Base-by-base conservation (phyloP, 2,888 invertebrate species). In the Coleophora deauratella region DNA sequence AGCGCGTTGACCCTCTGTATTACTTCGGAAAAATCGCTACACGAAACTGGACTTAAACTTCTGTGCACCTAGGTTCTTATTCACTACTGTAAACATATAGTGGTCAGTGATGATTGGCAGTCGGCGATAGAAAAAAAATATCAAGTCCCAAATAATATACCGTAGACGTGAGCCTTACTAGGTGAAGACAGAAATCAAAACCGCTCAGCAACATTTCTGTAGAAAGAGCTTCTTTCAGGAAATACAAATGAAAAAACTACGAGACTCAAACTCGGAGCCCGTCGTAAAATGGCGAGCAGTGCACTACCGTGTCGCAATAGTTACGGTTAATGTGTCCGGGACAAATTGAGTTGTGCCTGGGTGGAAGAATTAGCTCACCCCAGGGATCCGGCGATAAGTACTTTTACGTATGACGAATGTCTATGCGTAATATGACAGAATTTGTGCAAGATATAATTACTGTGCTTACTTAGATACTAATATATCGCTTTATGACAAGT, bases 301-400 rank as follows among this genome's bases (percentile, higher is more conserved):
- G 65, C 66, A 72, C 73, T 71, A 71, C 75, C 72, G 73, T 79
- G 75, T 72, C 74, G 72, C 70, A 71, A 71, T 76, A 75, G 80
- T 78, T 77, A 75, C 71, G 69, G 72, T 77, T 85, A 84, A 85
- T 84, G 84, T 72, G 78, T 67, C 72, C 72, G 57, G 74, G 73
- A 62, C 77, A 82, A 82, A 84, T 85, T 82, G 84, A 80, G 84
- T 84, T 80, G 77, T 62, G 74, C 71, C 71, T 64, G 67, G 67
- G 66, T 59, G 70, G 62, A 71, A 69, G 69, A 80, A 85, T 85
- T 84, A 84, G 79, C 61, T 66, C 43, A 56, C 82, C 77, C 78
- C 21, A 8, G 79, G 72, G 81, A 68, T 38, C 42, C 49, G 13
- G 28, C 39, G 41, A 50, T 43, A 50, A 42, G 49, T 52, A n/a